Conservation (phyloP, 2,888 invertebrate genomes). For the Antheraea assamensis region DNA sequence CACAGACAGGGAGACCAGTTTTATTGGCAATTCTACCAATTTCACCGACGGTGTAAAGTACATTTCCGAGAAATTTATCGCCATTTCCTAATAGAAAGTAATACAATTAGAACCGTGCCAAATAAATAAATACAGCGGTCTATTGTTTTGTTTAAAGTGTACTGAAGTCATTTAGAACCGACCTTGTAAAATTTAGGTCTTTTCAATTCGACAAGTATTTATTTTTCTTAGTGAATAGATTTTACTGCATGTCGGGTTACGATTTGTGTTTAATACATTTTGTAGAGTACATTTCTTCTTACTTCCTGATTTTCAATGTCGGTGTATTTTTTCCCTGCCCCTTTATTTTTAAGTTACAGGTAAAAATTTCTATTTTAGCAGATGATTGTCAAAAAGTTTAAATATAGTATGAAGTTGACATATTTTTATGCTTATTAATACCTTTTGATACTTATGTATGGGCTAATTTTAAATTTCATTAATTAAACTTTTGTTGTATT, state of each 20-base stretch:
- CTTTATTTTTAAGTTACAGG: too few relatives aligned
- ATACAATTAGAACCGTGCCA: slow-evolving; percentile 25
- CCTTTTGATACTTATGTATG: too few relatives aligned
- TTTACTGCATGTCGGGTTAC: not conserved
- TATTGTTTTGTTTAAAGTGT: slow-evolving; percentile 18
- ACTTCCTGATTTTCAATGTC: too few relatives aligned
- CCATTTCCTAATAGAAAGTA: slow-evolving; percentile 20
- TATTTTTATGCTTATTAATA: too few relatives aligned
- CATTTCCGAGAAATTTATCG: slow-evolving; percentile 18
- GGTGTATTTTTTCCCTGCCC: too few relatives aligned
- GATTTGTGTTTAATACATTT: slow-evolving; percentile 28
- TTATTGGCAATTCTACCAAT: slow-evolving; percentile 16
- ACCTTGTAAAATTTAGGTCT: slow-evolving; percentile 11
- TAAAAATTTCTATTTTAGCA: too few relatives aligned
- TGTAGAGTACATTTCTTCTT: too few relatives aligned
- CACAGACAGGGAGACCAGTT: not conserved
- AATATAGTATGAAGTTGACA: too few relatives aligned
- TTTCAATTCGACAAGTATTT: not conserved
- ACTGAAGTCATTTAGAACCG: slow-evolving; percentile 2
- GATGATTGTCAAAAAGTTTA: too few relatives aligned
- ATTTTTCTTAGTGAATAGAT: not conserved
- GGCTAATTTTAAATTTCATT: too few relatives aligned
- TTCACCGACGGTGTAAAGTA: slow-evolving; percentile 5
- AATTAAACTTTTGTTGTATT: too few relatives aligned
- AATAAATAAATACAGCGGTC: slow-evolving; percentile 21